Evolutionary conservation across 1,140 invertebrate genomes (phyloP), one percentile per base, ranked within the genome.

Genomic region (Drosophila nigromelanica): DNA sequence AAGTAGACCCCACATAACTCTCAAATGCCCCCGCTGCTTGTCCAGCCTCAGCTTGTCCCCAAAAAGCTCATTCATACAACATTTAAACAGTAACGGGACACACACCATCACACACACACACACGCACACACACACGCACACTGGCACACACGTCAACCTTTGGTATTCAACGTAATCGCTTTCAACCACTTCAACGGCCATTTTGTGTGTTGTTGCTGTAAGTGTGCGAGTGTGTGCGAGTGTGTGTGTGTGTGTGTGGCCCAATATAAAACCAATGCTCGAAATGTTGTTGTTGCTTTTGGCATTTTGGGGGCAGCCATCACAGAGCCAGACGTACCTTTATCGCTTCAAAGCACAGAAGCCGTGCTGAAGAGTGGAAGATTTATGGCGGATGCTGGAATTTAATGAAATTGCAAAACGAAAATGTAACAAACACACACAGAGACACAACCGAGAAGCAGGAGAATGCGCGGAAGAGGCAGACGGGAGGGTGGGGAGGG

Each of bases 391-490:
- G 87, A 90, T 90, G 86, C 78, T 90, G 86, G 86, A 90, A 90
- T 90, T 90, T 90, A 90, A 90, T 90, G 86, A 90, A 90, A 90
- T 90, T 90, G 86, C 86, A 90, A 90, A 90, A 90, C 86, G 87
- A 90, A 90, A 90, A 90, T 90, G 83, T 89, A 83, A 77, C 83
- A 89, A 83, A 78, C 64, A 68, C 70, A 60, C 58, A 55, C 37
- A 27, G n/a, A 55, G 50, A 60, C 56, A 67, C 58, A 66, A 2
- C 37, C 47, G n/a, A 18, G 27, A n/a, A 27, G 27, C 27, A 27
- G 27, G 4, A 27, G 27, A 6, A 27, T 27, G 27, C 5, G 27
- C 45, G 35, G 18, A 18, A 18, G 18, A 43, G 24, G 15, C 35
- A 24, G n/a, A 11, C 12, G n/a, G n/a, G 15, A 21, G n/a, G 35